A percentile compares a stretch with the other conserved stretches of the same genome.
These are phyloP conservation scores for Sinocyclocheilus maitianheensis DNA, from an alignment of 2,113 vertebrate genomes.

Conservation along the genomic window DNA sequence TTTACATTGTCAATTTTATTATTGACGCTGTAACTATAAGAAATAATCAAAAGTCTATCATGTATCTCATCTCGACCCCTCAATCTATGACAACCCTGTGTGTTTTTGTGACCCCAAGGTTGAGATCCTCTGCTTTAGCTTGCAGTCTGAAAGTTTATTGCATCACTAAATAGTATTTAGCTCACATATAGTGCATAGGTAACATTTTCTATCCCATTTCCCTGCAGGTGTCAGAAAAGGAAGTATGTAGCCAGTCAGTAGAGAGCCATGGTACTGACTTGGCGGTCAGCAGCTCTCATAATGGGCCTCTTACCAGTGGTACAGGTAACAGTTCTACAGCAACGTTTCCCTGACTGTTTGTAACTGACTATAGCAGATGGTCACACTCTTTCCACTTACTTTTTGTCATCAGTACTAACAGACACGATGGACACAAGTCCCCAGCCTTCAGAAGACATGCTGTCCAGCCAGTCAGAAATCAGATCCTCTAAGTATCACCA, in stretches of 20 bases:
- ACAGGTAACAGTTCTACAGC: conserved; percentile 79
- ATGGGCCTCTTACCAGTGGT: conserved; percentile 87
- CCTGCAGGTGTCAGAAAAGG: conserved; percentile 90
- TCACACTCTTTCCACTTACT: background rate
- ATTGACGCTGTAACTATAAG: background rate
- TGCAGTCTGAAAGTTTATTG: background rate
- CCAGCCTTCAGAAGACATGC: conserved; percentile 90
- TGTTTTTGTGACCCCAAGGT: background rate
- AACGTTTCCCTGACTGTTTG: background rate
- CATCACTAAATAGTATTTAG: background rate
- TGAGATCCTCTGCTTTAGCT: background rate
- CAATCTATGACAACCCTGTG: background rate
- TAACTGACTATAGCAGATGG: background rate
- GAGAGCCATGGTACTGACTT: conserved; percentile 85
- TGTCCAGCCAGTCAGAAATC: conserved; percentile 86
- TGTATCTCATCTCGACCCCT: background rate
- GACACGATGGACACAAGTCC: conserved; percentile 88
- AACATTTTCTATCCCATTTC: conserved; percentile 23
- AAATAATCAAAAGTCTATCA: background rate
- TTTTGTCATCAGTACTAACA: conserved; percentile 80
- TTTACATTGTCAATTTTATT: background rate
- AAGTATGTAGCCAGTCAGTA: conserved; percentile 86
- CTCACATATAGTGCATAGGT: background rate
- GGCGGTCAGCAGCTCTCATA: conserved; percentile 85
- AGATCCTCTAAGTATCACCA: conserved; percentile 89